Conservation (phyloP, 2,888 invertebrate species). For the Eupsilia transversa region DNA sequence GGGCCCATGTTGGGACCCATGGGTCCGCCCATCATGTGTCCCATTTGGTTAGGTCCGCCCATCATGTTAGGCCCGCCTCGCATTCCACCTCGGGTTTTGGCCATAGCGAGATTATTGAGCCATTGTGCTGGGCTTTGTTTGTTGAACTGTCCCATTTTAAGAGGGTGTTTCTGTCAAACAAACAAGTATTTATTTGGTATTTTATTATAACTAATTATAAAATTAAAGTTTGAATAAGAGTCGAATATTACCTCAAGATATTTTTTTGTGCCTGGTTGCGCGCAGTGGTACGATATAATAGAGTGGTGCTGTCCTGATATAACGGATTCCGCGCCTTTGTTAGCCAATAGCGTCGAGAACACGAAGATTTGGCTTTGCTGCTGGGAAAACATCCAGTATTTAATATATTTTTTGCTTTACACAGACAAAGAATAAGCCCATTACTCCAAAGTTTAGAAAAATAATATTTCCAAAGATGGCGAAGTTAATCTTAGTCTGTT, state of each 20-base stretch:
- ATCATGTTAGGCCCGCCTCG: slow-evolving; percentile 89
- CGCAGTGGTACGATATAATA: slow-evolving; percentile 98
- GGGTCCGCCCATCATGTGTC: slow-evolving; percentile 89
- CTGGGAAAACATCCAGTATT: slow-evolving; percentile 91
- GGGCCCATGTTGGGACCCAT: slow-evolving; percentile 88
- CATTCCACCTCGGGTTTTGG: slow-evolving; percentile 93
- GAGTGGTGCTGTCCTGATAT: slow-evolving; percentile 96
- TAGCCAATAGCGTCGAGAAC: slow-evolving; percentile 98
- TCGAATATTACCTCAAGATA: slow-evolving; percentile 94
- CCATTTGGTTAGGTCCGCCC: slow-evolving; percentile 89
- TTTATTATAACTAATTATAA: background rate
- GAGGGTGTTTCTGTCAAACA: slow-evolving; percentile 95
- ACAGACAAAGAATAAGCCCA: background rate
- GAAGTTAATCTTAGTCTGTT: slow-evolving; percentile 10
- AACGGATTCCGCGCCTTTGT: slow-evolving; percentile 98
- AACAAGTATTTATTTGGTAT: slow-evolving; percentile 31
- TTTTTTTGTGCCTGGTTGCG: slow-evolving; percentile 98
- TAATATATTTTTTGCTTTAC: slow-evolving; percentile 56
- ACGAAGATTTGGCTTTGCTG: slow-evolving; percentile 99
- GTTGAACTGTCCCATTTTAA: slow-evolving; percentile 96
- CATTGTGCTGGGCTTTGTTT: slow-evolving; percentile 95
- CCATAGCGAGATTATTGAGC: slow-evolving; percentile 94
- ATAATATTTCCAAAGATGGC: slow-evolving; percentile 25
- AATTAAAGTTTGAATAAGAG: background rate
- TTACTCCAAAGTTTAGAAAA: slow-evolving; percentile 29